Evolutionary conservation across 2,797 vertebrate genomes (phyloP).

Genomic region (Myotis planiceps): DNA sequence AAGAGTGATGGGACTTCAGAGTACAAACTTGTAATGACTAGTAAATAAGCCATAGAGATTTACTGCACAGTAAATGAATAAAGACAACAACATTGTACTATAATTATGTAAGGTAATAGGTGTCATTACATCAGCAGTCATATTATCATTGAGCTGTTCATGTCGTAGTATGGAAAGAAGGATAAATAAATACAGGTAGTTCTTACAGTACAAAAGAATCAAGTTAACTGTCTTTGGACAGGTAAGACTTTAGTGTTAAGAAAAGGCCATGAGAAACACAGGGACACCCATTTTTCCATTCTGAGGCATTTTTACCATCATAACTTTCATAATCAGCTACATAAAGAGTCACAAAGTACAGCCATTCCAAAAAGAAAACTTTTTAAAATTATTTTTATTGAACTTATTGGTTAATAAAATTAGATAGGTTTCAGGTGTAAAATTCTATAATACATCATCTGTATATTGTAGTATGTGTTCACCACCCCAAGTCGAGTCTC

Average conservation of each 20-base stretch:
- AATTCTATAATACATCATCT: neutral
- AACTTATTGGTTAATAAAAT: neutral
- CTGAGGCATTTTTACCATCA: neutral
- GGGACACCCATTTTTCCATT: neutral
- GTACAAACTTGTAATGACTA: neutral
- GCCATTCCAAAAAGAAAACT: neutral
- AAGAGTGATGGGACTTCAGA: neutral
- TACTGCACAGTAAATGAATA: neutral
- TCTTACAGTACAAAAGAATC: neutral
- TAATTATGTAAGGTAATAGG: neutral
- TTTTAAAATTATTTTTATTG: neutral
- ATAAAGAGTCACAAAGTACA: neutral
- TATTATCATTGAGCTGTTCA: neutral
- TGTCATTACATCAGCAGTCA: neutral
- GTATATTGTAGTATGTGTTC: neutral
- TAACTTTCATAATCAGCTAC: neutral
- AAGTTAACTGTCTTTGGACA: neutral
- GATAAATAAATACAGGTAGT: neutral
- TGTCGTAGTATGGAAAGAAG: neutral
- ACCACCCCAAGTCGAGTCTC: neutral
- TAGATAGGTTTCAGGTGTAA: no score
- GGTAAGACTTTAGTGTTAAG: neutral
- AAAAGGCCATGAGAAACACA: neutral
- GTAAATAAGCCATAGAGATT: neutral
- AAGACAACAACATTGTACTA: neutral